Percentiles rank a stretch among this genome's conserved stretches.
Conservation (phyloP, 2,113 vertebrate species). For the Paracanthobrama guichenoti region DNA sequence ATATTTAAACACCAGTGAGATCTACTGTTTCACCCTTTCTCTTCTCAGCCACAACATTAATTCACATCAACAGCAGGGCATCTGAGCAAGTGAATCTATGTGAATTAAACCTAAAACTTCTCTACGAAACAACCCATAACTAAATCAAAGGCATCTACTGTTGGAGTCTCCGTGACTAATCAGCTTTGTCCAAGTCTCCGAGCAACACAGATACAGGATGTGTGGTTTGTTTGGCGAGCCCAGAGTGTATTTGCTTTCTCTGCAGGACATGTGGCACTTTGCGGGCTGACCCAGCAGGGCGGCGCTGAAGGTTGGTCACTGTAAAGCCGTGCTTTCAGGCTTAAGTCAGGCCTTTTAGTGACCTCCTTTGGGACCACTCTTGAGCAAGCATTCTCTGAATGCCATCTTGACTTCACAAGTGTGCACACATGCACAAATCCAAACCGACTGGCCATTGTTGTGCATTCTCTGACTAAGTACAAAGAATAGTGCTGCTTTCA, state of each 20-base stretch:
- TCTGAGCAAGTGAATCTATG: not conserved
- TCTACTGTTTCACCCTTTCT: conserved; percentile 12
- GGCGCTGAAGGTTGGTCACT: conserved; percentile 35
- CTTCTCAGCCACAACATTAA: not conserved
- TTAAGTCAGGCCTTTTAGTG: conserved; percentile 51
- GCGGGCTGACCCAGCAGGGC: conserved; percentile 58
- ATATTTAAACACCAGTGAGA: conserved; percentile 18
- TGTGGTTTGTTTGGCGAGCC: conserved; percentile 63
- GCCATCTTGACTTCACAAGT: conserved; percentile 4
- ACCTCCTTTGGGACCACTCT: conserved; percentile 56
- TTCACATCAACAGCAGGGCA: conserved; percentile 7
- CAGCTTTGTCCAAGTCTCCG: conserved; percentile 25
- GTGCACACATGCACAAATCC: conserved; percentile 47
- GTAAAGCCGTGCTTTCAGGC: conserved; percentile 54
- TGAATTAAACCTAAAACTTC: not conserved
- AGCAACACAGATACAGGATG: conserved; percentile 61
- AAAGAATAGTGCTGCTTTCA: not conserved
- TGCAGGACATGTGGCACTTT: conserved; percentile 63
- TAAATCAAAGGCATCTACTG: conserved; percentile 28
- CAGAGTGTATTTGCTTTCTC: conserved; percentile 70
- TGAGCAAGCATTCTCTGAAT: conserved; percentile 71
- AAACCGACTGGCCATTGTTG: not conserved
- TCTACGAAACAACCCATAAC: not conserved
- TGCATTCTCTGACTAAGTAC: conserved; percentile 8
- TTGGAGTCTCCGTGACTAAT: conserved; percentile 34